phyloP scores from a whole-genome alignment of 2,113 vertebrate genomes.

The Hippocampus guttulatus region DNA sequence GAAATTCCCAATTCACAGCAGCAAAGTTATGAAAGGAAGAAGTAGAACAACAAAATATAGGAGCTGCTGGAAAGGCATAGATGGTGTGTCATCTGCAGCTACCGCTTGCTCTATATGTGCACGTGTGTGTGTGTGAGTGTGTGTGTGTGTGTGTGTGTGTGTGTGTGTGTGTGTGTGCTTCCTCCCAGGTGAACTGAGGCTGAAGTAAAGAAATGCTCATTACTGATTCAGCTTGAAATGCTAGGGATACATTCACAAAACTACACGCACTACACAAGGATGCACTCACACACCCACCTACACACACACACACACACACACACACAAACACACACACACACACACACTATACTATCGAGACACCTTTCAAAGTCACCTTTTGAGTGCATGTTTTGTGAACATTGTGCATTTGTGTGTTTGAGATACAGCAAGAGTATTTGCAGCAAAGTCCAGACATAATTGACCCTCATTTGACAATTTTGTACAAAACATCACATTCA shows the following conservation, averaged over 20 bases:
- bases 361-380: slow-evolving; percentile 59
- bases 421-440: neutral
- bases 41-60: too few species aligned
- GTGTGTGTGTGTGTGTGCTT: slow-evolving; percentile 26
- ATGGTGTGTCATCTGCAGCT: slow-evolving; percentile 35
- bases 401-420: neutral
- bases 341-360: slow-evolving; percentile 20
- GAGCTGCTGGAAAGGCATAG: too few species aligned
- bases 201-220: slow-evolving; percentile 62
- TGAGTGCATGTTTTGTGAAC: slow-evolving; percentile 10
- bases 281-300: neutral
- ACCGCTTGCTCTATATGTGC: slow-evolving; percentile 26
- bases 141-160: slow-evolving; percentile 20
- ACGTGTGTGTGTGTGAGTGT: slow-evolving; percentile 20
- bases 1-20: too few species aligned
- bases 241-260: slow-evolving; percentile 20
- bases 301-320: neutral
- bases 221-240: slow-evolving; percentile 40
- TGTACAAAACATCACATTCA: slow-evolving; percentile 23
- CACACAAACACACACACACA: too few species aligned
- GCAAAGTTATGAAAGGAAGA: too few species aligned
- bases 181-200: slow-evolving; percentile 30
- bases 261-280: neutral
- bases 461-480: slow-evolving; percentile 40
- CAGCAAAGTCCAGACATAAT: slow-evolving; percentile 24